phyloP scores from a whole-genome alignment of 2,797 vertebrate species.

The Lithobates pipiens region DNA sequence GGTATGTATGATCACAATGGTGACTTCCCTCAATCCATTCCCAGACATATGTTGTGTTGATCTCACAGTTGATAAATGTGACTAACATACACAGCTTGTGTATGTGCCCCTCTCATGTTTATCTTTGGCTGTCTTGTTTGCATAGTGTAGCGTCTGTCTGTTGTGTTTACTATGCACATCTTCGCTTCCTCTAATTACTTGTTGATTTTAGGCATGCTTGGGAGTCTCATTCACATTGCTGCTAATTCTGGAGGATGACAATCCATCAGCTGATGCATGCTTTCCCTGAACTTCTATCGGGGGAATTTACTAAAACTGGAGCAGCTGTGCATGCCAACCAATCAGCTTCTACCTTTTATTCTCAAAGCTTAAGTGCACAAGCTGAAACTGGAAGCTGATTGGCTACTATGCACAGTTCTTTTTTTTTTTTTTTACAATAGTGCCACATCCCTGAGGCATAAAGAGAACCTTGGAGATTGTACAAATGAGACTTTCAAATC shows the following conservation, averaged over 20 bases:
- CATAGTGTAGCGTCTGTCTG: conserved; percentile 22
- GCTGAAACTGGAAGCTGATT: too few relatives aligned
- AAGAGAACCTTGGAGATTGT: too few relatives aligned
- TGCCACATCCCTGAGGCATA: too few relatives aligned
- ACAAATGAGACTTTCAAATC: too few relatives aligned
- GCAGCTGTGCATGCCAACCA: too few relatives aligned
- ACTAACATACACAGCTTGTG: background rate
- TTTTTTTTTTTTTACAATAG: too few relatives aligned
- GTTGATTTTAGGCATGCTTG: conserved; percentile 19
- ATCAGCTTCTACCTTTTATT: background rate
- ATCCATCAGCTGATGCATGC: background rate
- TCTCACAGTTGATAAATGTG: background rate
- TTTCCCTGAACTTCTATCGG: background rate
- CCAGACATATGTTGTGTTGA: background rate
- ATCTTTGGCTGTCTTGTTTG: background rate
- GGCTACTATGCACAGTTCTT: too few relatives aligned
- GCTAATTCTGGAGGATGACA: background rate
- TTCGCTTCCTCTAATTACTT: conserved; percentile 23
- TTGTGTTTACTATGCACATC: conserved; percentile 8
- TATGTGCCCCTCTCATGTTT: background rate
- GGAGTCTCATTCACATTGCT: background rate
- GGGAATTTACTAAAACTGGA: too few relatives aligned
- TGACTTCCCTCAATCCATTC: background rate
- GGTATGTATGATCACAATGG: too few relatives aligned
- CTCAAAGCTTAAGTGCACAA: too few relatives aligned